Percentiles rank a stretch among this genome's conserved stretches.
Evolutionary conservation across 2,888 invertebrate genomes (phyloP).

Genomic region (Listrodromus nycthemerus): DNA sequence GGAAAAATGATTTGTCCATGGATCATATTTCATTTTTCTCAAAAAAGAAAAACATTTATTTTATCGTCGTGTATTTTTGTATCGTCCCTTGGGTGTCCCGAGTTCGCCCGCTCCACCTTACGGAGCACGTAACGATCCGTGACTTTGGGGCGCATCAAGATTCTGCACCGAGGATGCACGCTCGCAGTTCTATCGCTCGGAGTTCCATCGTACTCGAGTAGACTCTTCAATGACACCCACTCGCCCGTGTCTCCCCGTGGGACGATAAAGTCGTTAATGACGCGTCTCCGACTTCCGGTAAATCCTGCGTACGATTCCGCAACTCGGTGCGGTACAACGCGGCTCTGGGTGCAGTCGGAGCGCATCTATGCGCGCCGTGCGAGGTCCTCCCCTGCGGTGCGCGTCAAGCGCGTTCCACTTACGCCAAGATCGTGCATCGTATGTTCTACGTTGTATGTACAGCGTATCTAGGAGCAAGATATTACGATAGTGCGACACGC

Average conservation of each 20-base stretch:
- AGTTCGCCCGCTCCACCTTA: neutral
- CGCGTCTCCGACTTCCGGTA: slow-evolving; percentile 71
- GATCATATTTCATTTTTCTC: too few relatives aligned
- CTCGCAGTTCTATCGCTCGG: neutral
- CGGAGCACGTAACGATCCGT: neutral
- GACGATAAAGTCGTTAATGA: slow-evolving; percentile 69
- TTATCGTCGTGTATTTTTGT: too few relatives aligned
- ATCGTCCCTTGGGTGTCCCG: neutral
- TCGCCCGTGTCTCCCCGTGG: slow-evolving; percentile 64
- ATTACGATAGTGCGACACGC: slow-evolving; percentile 1
- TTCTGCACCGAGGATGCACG: slow-evolving; percentile 36
- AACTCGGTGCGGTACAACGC: slow-evolving; percentile 23
- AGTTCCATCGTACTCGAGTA: slow-evolving; percentile 11
- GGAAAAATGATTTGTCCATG: too few relatives aligned
- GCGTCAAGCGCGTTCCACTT: neutral
- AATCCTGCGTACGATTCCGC: slow-evolving; percentile 55
- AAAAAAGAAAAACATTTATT: too few relatives aligned
- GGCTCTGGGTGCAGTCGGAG: slow-evolving; percentile 1
- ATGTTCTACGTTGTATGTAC: neutral
- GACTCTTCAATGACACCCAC: slow-evolving; percentile 70
- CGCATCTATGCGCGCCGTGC: neutral
- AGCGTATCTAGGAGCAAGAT: neutral
- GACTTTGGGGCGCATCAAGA: neutral
- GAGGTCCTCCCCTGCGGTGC: neutral
- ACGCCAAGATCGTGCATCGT: neutral